Evolutionary conservation across 2,113 vertebrate species (phyloP).

Genomic region (Daubentonia madagascariensis): DNA sequence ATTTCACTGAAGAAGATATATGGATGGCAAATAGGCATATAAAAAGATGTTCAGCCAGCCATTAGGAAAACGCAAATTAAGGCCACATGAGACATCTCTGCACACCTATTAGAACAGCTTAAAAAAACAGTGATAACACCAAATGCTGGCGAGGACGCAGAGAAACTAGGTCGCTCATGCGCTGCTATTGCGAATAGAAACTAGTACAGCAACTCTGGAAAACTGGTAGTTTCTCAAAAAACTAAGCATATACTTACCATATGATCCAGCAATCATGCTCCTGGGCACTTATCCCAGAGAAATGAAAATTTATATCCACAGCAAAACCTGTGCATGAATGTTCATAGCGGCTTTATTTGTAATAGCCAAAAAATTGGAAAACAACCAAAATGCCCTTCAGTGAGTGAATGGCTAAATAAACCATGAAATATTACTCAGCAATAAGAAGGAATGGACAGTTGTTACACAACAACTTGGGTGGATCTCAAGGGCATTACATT

Average conservation of each 20-base stretch:
- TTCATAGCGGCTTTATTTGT: background rate
- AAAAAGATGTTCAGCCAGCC: background rate
- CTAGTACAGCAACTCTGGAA: background rate
- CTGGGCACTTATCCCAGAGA: background rate
- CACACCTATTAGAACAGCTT: background rate
- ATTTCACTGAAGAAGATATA: background rate
- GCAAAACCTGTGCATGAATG: background rate
- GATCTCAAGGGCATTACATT: background rate
- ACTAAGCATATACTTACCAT: background rate
- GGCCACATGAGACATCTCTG: background rate
- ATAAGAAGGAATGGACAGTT: background rate
- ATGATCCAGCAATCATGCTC: background rate
- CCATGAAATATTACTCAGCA: background rate
- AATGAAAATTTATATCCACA: background rate
- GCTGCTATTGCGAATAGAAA: background rate
- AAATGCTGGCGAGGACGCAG: background rate
- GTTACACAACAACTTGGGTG: fast-evolving
- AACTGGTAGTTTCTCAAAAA: background rate
- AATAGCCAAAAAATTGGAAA: background rate
- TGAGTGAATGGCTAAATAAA: background rate
- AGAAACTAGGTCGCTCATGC: background rate
- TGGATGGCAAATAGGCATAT: fast-evolving
- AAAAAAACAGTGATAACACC: background rate
- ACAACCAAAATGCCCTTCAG: background rate
- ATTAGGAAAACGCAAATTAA: background rate